Evolutionary conservation across 2,797 vertebrate species (phyloP).

Genomic region (Pampus argenteus): DNA sequence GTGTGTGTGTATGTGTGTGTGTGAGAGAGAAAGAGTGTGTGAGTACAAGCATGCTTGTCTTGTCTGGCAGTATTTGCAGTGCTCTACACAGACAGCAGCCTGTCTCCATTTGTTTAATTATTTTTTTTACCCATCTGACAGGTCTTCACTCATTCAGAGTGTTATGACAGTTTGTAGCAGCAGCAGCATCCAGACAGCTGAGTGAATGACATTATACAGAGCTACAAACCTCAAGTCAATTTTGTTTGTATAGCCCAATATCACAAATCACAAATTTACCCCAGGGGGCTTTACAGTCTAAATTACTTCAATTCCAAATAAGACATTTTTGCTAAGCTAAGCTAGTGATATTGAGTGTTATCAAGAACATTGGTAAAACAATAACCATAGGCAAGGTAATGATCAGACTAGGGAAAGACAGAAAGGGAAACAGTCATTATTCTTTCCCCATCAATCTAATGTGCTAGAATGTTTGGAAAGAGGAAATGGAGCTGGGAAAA

Average conservation of each 20-base stretch:
- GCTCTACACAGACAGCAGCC: constrained; percentile 32
- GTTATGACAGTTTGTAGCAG: constrained; percentile 50
- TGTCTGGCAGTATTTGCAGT: constrained; percentile 23
- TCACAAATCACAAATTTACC: too few relatives aligned
- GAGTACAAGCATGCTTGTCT: background rate
- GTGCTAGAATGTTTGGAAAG: constrained; percentile 36
- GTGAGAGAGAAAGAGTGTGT: too few relatives aligned
- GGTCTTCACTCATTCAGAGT: constrained; percentile 47
- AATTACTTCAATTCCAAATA: too few relatives aligned
- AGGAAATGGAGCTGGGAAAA: constrained; percentile 48
- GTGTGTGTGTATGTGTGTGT: constrained; percentile 5
- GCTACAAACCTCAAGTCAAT: too few relatives aligned
- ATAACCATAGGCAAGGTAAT: background rate
- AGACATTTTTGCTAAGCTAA: too few relatives aligned
- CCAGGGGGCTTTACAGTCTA: too few relatives aligned
- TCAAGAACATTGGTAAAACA: background rate
- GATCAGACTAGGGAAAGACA: constrained; percentile 9
- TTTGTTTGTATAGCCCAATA: too few relatives aligned
- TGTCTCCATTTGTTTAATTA: constrained; percentile 38
- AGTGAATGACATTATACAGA: constrained; percentile 14
- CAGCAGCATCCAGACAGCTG: constrained; percentile 27
- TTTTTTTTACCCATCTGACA: constrained; percentile 35
- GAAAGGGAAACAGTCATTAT: constrained; percentile 28
- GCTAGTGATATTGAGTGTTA: too few relatives aligned
- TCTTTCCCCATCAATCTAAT: constrained; percentile 14